Conservation (phyloP, 2,113 vertebrate genomes). For the Nematolebias whitei region DNA sequence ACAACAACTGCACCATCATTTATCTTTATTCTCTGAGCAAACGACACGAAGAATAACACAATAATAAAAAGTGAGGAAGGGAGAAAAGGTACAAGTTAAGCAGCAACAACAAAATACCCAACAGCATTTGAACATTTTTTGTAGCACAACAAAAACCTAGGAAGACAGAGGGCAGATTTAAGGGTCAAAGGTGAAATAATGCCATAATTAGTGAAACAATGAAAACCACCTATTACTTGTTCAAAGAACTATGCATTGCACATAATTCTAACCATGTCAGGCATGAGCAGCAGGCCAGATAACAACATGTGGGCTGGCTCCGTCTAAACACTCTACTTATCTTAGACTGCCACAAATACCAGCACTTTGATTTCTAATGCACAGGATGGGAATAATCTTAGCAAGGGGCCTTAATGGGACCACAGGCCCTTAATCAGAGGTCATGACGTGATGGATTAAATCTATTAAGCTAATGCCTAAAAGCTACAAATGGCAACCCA, state of each 20-base stretch:
- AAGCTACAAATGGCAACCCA: slow-evolving; percentile 58
- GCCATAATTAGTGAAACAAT: slow-evolving; percentile 41
- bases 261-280: slow-evolving; percentile 59
- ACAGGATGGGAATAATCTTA: slow-evolving; percentile 70
- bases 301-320: slow-evolving; percentile 32
- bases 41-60: slow-evolving; percentile 38
- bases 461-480: slow-evolving; percentile 70
- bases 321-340: slow-evolving; percentile 41
- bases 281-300: slow-evolving; percentile 49
- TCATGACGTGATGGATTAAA: slow-evolving; percentile 72
- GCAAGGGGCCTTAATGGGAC: slow-evolving; percentile 58
- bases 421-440: slow-evolving; percentile 66
- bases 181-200: slow-evolving; percentile 26
- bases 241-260: slow-evolving; percentile 52
- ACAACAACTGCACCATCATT: slow-evolving; percentile 61
- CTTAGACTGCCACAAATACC: slow-evolving; percentile 55
- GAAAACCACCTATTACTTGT: slow-evolving; percentile 64
- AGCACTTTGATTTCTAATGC: slow-evolving; percentile 67
- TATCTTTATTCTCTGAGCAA: slow-evolving; percentile 39
- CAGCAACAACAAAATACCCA: slow-evolving; percentile 59
- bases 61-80: slow-evolving; percentile 33
- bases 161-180: not conserved
- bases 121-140: slow-evolving; percentile 19
- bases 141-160: slow-evolving; percentile 27
- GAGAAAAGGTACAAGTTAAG: slow-evolving; percentile 55